Evolutionary conservation across 1,140 invertebrate species (phyloP), one percentile per base, ranked within the genome.

Genomic region (Hypsibius dujardini): DNA sequence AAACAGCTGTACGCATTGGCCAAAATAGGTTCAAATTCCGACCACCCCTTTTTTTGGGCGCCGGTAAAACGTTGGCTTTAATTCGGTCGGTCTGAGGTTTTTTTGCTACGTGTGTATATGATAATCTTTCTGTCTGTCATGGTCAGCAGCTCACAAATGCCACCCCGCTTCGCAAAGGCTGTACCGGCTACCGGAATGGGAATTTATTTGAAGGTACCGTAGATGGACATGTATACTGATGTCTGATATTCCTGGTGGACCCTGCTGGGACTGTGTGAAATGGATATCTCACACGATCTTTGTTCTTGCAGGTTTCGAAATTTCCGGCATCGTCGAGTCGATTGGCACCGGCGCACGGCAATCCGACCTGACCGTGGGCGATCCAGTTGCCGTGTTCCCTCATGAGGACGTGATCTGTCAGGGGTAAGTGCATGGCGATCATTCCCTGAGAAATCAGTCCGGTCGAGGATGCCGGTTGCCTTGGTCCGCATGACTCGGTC

Each of bases 81-180:
- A 28, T 28, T 28, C 28, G 28, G 28, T 28, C 28, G 28, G 28
- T 28, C 28, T 28, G 28, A 28, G 28, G 28, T 28, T 28, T 28
- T 28, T 28, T 28, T 28, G 28, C 28, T 28, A 28, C 28, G 28
- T 28, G 28, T 28, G 28, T 28, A 28, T 28, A 28, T 28, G 28
- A 28, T 28, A 28, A 28, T 28, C 28, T 28, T 7, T 56, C 7
- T 56, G 50, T 56, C n/a, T 56, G 7, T n/a, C 50, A 12, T 56
- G n/a, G 7, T 56, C n/a, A 56, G 7, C n/a, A 56, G 50, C n/a
- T n/a, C 50, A 56, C 45, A 3, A 67, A 45, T 67, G 42, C 12
- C 62, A 7, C 62, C 3, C 62, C 62, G 42, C 45, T 67, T 3
- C 62, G 62, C 42, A 67, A 67, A 67, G 62, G 62, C 12, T 67